Evolutionary conservation across 2,113 vertebrate species (phyloP).

Genomic region (Amphilophus citrinellus): DNA sequence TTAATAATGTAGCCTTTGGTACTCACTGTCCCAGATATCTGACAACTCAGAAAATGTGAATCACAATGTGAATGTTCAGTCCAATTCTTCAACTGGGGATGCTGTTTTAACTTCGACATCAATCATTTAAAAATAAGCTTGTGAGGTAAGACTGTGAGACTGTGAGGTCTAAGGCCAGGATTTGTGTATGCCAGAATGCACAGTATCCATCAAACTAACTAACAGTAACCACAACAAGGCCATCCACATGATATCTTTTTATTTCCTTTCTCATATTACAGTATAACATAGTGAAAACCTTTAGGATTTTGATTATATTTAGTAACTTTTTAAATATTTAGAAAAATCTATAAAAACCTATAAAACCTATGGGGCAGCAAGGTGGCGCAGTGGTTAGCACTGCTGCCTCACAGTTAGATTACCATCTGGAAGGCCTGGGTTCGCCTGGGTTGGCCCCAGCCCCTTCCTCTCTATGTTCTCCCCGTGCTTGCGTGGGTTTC

Average conservation of each 20-base stretch:
- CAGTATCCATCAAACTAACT: background rate
- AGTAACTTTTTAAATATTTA: background rate
- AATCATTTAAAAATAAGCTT: slow-evolving; percentile 1
- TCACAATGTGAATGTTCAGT: slow-evolving; percentile 8
- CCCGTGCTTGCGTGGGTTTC: too few relatives aligned
- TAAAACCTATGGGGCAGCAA: too few relatives aligned
- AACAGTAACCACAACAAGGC: background rate
- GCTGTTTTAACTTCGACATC: background rate
- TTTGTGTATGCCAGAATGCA: background rate
- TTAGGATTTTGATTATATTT: background rate
- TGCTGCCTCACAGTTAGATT: too few relatives aligned
- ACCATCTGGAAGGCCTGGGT: too few relatives aligned
- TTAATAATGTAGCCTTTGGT: slow-evolving; percentile 42
- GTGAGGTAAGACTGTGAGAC: background rate
- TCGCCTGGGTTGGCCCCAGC: too few relatives aligned
- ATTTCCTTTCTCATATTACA: background rate
- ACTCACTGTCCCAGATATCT: slow-evolving; percentile 44
- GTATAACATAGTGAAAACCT: background rate
- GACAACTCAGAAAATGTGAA: slow-evolving; percentile 21
- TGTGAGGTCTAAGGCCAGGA: background rate
- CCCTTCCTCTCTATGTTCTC: too few relatives aligned
- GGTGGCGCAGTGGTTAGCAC: too few relatives aligned
- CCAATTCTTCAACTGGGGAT: background rate
- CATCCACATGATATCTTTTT: background rate
- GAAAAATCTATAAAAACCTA: background rate